Evolutionary conservation across 2,888 invertebrate species (phyloP), one percentile per base, ranked within the genome.

Genomic region (Myopa tessellatipennis): DNA sequence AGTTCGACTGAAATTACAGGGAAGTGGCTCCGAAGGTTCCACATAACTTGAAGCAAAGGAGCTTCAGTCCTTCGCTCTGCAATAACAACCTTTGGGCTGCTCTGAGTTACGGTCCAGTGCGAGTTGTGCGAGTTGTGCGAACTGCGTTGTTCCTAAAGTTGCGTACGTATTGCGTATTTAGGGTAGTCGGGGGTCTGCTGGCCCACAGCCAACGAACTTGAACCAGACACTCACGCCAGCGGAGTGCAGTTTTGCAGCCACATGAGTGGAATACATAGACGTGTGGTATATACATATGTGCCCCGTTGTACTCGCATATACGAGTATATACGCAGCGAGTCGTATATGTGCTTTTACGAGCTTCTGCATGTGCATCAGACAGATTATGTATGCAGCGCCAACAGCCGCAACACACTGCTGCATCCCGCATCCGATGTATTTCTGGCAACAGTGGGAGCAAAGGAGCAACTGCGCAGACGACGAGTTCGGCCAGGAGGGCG

Each of bases 181-280:
- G 58, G 18, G 61, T 26, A 16, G 12, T 10, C 10, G n/a, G n/a
- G 58, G 4, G 61, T 26, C 34, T 26, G 10, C 18, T 61, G 18
- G 18, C 61, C 61, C 34, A 26, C 61, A 61, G 26, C n/a, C 61
- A 61, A 26, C 18, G 16, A 61, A 61, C 61, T 10, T 26, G 61
- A 61, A 61, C 18, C n/a, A 10, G 55, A 18, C 67, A 67, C 55
- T 65, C 55, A 67, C 67, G 74, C 10, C 67, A 63, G 45, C 16
- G 8, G 34, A 69, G 34, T 67, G 74, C 74, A 63, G 26, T 55
- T 34, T 55, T 34, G 67, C 65, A 74, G 74, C 58, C 65, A 74
- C 12, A 38, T 38, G 10, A 55, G 16, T 55, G 55, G 55, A 55
- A 12, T 55, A 55, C 26, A n/a, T 26, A 26, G n/a, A 68, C 7